These are phyloP conservation scores for Nematopogon swammerdamellus DNA, from an alignment of 2,888 invertebrate species.

Conservation along the genomic window DNA sequence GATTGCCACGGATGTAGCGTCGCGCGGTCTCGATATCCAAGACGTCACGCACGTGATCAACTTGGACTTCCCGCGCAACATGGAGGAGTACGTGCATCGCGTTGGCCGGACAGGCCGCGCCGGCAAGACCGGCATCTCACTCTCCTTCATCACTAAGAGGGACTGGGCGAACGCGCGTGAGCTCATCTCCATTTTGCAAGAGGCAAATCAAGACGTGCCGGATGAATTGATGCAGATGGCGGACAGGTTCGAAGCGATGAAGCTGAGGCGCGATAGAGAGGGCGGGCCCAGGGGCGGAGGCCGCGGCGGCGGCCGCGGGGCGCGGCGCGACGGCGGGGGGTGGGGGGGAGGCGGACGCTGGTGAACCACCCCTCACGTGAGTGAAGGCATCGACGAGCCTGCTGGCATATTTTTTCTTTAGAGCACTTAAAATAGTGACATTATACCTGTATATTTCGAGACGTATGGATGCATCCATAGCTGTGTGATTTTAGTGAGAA, in stretches of 20 bases:
- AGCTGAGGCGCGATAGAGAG: slow-evolving; percentile 56
- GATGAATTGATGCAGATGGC: slow-evolving; percentile 74
- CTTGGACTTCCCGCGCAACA: slow-evolving; percentile 89
- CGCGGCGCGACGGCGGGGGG: slow-evolving; percentile 7
- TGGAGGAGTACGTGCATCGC: slow-evolving; percentile 94
- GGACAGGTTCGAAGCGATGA: slow-evolving; percentile 66
- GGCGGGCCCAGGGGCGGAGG: slow-evolving; percentile 32
- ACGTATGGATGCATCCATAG: too few relatives aligned
- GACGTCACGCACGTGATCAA: slow-evolving; percentile 90
- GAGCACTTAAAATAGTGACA: too few relatives aligned
- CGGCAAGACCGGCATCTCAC: slow-evolving; percentile 77
- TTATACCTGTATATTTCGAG: too few relatives aligned
- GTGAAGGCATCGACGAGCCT: too few relatives aligned
- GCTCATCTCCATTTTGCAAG: slow-evolving; percentile 80
- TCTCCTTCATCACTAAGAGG: slow-evolving; percentile 74
- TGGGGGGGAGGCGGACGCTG: not conserved
- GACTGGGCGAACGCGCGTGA: slow-evolving; percentile 84
- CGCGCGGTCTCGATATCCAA: slow-evolving; percentile 89
- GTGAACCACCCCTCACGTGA: too few relatives aligned
- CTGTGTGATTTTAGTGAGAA: too few relatives aligned
- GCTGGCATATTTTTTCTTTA: too few relatives aligned
- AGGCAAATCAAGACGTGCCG: slow-evolving; percentile 83
- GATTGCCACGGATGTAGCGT: slow-evolving; percentile 94
- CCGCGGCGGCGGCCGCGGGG: slow-evolving; percentile 23
- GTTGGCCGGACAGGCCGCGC: slow-evolving; percentile 96